Evolutionary conservation across 92 coral and sea anemone species (phyloP).

Genomic region (Palythoa caribaeorum): DNA sequence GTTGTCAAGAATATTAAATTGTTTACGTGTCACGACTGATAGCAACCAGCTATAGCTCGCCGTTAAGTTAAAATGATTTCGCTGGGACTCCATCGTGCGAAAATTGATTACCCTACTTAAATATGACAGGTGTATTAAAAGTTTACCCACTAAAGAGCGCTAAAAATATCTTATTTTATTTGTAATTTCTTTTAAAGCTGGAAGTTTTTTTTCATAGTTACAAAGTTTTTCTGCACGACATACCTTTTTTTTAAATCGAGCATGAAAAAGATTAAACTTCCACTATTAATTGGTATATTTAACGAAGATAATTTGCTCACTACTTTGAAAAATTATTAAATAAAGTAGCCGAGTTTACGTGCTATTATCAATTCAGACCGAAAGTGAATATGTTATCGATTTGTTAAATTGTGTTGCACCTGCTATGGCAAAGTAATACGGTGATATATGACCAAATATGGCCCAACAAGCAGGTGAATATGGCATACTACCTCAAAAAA

Average conservation of each 20-base stretch:
- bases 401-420: conserved; percentile 14
- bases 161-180: neutral
- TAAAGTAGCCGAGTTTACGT: neutral
- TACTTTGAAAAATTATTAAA: neutral
- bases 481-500: too few relatives aligned
- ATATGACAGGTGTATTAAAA: neutral
- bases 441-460: neutral
- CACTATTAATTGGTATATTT: neutral
- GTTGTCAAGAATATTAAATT: neutral
- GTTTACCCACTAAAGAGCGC: neutral
- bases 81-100: neutral
- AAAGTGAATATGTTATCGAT: neutral
- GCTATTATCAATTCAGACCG: conserved; percentile 19
- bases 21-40: neutral
- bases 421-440: neutral
- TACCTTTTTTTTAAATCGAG: neutral
- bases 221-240: neutral
- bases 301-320: neutral
- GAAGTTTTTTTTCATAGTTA: too few relatives aligned
- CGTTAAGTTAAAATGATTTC: neutral
- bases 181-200: too few relatives aligned
- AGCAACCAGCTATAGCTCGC: neutral
- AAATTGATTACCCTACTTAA: neutral
- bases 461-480: conserved; percentile 16
- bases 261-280: neutral